Percentiles rank a stretch among this genome's conserved stretches.
Conservation (phyloP, 2,888 invertebrate species). For the Hydroisotoma schaefferi region DNA sequence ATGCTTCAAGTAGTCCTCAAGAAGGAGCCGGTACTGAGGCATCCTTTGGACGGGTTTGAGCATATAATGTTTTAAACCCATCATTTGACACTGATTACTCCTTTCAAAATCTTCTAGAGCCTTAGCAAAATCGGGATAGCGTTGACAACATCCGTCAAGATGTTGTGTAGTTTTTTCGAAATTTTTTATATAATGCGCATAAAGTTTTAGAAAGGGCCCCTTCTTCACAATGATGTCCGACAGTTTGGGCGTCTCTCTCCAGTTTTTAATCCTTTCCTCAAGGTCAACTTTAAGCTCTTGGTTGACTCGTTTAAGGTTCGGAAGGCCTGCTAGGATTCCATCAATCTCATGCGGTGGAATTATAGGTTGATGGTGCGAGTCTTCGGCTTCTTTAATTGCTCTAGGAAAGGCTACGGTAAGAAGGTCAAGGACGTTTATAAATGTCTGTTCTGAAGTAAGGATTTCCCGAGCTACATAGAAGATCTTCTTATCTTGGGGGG, state of each 20-base stretch:
- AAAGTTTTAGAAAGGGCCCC: constrained; percentile 61
- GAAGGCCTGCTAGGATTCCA: constrained; percentile 56
- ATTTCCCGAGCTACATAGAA: constrained; percentile 58
- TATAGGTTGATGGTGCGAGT: constrained; percentile 50
- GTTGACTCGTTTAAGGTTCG: constrained; percentile 57
- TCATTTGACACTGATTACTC: constrained; percentile 54
- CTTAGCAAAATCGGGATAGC: constrained; percentile 55
- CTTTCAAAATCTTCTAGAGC: constrained; percentile 56
- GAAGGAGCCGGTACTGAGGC: constrained; percentile 60
- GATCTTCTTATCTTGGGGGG: constrained; percentile 52
- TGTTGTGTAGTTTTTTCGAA: constrained; percentile 56
- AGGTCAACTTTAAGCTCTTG: constrained; percentile 57
- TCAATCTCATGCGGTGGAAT: constrained; percentile 55
- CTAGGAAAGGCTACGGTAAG: constrained; percentile 57
- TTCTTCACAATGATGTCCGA: constrained; percentile 60
- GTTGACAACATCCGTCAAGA: constrained; percentile 56
- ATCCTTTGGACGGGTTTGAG: constrained; percentile 65
- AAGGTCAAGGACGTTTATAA: constrained; percentile 58
- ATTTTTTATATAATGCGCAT: constrained; percentile 58
- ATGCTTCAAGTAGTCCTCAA: constrained; percentile 61
- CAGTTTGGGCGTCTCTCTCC: constrained; percentile 54
- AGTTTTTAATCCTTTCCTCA: constrained; percentile 55
- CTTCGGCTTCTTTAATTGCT: constrained; percentile 51
- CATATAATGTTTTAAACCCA: constrained; percentile 63
- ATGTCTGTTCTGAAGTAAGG: constrained; percentile 58